These are phyloP conservation scores for Allacma fusca DNA, from an alignment of 2,888 invertebrate species.

Conservation along the genomic window DNA sequence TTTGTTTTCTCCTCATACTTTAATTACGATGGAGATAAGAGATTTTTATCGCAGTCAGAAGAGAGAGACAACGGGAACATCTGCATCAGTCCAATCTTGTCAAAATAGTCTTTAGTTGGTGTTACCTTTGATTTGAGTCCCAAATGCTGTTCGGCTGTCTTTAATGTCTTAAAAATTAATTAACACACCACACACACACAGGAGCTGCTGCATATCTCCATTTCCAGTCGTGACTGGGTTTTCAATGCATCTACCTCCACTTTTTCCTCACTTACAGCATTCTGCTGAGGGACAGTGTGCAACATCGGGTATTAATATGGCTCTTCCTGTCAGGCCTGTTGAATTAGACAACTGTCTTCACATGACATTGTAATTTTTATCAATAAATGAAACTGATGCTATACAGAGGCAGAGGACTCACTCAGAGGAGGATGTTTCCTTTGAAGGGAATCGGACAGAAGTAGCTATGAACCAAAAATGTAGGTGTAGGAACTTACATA, in stretches of 20 bases:
- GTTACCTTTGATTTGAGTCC: not conserved
- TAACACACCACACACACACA: slow-evolving; percentile 25
- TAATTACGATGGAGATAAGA: slow-evolving; percentile 31
- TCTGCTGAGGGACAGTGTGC: no score
- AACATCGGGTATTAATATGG: no score
- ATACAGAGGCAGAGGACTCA: no score
- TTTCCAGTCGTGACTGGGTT: not conserved
- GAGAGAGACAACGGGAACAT: slow-evolving; percentile 31
- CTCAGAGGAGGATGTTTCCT: no score
- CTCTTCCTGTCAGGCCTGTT: no score
- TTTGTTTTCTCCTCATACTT: slow-evolving; percentile 33
- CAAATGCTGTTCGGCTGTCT: not conserved
- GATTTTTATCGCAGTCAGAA: slow-evolving; percentile 34
- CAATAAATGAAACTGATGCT: no score
- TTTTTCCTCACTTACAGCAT: not conserved
- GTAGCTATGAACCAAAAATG: no score
- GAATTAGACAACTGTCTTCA: no score
- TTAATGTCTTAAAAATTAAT: slow-evolving; percentile 22
- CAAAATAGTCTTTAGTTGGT: not conserved
- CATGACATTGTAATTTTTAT: no score
- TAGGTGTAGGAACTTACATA: no score
- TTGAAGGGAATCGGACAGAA: no score
- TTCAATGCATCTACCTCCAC: not conserved
- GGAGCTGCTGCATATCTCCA: not conserved
- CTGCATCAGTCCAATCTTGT: slow-evolving; percentile 23